A percentile compares a stretch with the other conserved stretches of the same genome.
These are phyloP conservation scores for Mormyrus lacerda DNA, from an alignment of 2,113 vertebrate genomes.

Conservation along the genomic window DNA sequence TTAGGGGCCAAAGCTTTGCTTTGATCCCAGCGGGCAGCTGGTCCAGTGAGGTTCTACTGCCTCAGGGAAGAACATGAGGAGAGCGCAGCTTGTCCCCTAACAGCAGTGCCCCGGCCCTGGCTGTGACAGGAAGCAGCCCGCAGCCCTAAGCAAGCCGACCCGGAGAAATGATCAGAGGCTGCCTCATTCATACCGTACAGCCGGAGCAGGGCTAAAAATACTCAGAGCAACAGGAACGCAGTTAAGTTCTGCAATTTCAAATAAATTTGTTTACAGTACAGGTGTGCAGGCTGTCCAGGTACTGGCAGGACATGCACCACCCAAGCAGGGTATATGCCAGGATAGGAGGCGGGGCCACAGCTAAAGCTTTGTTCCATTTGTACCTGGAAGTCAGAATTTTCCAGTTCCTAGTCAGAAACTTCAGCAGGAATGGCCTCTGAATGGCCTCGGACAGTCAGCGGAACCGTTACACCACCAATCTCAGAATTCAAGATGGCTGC, in stretches of 20 bases:
- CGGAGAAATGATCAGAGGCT: background rate
- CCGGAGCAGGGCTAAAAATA: background rate
- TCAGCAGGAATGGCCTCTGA: background rate
- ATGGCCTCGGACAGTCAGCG: background rate
- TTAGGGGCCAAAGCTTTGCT: background rate
- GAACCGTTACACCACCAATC: background rate
- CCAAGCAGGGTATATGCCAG: background rate
- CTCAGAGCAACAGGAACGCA: background rate
- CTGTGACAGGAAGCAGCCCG: background rate
- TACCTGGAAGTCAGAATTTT: background rate
- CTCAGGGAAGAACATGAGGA: background rate
- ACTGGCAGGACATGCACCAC: background rate
- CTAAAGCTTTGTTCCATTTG: background rate
- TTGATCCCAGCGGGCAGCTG: background rate
- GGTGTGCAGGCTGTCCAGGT: background rate
- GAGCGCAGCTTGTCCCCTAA: background rate
- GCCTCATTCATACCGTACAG: background rate
- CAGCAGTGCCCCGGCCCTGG: background rate
- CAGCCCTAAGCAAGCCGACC: background rate
- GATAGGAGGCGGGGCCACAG: background rate
- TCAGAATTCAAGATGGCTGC: background rate
- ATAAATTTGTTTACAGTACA: background rate
- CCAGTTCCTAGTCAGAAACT: background rate
- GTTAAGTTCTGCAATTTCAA: background rate
- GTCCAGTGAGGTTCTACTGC: background rate